Conservation (phyloP, 2,797 vertebrate species). For the Mus spretus region DNA sequence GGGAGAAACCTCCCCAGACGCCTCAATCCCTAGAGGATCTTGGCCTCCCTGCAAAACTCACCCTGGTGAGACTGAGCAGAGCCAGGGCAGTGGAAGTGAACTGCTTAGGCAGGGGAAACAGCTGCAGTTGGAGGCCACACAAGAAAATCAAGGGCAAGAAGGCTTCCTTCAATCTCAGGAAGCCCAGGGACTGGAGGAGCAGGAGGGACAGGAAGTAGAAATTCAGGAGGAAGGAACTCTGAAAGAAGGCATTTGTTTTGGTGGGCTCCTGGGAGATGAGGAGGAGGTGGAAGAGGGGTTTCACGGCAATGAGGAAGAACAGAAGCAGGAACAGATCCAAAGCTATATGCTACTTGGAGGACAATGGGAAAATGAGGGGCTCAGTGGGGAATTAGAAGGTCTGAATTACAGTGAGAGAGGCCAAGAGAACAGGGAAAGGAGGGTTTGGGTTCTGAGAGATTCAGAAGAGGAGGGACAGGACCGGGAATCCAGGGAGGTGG, state of each 20-base stretch:
- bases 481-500: accelerated
- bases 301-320: background rate
- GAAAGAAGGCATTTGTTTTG: background rate
- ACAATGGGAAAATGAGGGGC: conserved; percentile 5
- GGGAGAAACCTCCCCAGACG: background rate
- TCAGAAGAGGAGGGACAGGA: background rate
- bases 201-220: background rate
- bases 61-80: background rate
- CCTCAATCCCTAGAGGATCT: background rate
- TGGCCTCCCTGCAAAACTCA: background rate
- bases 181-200: background rate
- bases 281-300: background rate
- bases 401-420: background rate
- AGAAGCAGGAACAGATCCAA: background rate
- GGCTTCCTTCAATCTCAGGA: background rate
- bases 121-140: background rate
- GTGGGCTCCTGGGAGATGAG: background rate
- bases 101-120: conserved; percentile 34
- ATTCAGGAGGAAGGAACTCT: background rate
- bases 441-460: accelerated
- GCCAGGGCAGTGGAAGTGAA: background rate
- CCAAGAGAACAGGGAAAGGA: background rate
- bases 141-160: background rate
- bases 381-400: background rate
- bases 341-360: background rate